Percentiles rank a stretch among this genome's conserved stretches.
phyloP scores from a whole-genome alignment of 2,888 invertebrate species.

The Morpho achilles region DNA sequence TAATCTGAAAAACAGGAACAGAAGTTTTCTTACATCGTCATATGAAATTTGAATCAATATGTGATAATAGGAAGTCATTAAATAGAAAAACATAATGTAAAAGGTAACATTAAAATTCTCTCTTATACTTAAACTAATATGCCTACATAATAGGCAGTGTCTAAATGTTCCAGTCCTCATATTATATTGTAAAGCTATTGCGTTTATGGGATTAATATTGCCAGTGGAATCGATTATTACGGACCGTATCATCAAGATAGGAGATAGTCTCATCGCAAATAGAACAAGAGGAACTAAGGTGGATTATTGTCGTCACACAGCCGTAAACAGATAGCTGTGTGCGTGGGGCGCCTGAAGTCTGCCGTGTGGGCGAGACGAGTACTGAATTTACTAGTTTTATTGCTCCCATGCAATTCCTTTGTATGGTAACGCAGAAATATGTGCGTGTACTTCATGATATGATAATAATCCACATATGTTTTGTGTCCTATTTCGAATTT shows the following conservation, averaged over 20 bases:
- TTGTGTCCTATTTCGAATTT: slow-evolving; percentile 9
- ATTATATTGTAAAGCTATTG: slow-evolving; percentile 10
- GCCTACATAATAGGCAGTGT: no score
- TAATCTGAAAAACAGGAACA: no score
- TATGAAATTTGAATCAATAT: no score
- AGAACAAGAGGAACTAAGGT: slow-evolving; percentile 24
- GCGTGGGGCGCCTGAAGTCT: slow-evolving; percentile 67
- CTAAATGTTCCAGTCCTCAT: slow-evolving; percentile 1
- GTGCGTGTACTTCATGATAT: slow-evolving; percentile 23
- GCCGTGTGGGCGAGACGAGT: slow-evolving; percentile 62
- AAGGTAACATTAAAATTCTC: no score
- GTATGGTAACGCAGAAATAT: slow-evolving; percentile 45
- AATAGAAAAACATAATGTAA: no score
- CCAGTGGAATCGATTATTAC: slow-evolving; percentile 15
- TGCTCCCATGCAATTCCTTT: slow-evolving; percentile 59
- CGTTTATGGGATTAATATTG: slow-evolving; percentile 15
- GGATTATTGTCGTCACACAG: slow-evolving; percentile 20
- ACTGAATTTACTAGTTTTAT: slow-evolving; percentile 63
- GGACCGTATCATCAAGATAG: slow-evolving; percentile 12
- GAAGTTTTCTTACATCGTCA: no score
- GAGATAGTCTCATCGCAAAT: slow-evolving; percentile 20
- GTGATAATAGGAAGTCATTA: no score
- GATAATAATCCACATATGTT: slow-evolving; percentile 17
- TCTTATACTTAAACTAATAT: no score
- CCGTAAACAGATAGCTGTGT: slow-evolving; percentile 26